Evolutionary conservation across 2,113 vertebrate genomes (phyloP).

Genomic region (Syngnathus scovelli): DNA sequence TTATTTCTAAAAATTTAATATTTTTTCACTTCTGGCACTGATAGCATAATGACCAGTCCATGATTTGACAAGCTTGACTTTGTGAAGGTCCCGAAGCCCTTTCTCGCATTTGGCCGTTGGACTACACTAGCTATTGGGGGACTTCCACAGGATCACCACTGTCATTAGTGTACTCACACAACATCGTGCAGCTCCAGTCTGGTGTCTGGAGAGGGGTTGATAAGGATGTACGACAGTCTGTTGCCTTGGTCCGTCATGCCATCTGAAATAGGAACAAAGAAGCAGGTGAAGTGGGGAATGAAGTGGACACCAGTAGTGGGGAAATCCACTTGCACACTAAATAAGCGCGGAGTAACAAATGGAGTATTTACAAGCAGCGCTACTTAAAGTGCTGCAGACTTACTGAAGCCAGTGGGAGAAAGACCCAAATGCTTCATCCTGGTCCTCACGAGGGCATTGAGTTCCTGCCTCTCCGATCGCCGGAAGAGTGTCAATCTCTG

Average conservation of each 20-base stretch:
- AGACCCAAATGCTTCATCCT: slow-evolving; percentile 79
- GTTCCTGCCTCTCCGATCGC: slow-evolving; percentile 78
- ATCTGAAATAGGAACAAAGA: slow-evolving; percentile 64
- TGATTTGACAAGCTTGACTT: neutral
- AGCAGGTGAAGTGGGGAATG: slow-evolving; percentile 39
- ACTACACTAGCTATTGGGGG: neutral
- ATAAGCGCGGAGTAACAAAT: neutral
- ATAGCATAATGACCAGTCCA: neutral
- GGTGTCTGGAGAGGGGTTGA: slow-evolving; percentile 78
- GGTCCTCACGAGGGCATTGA: slow-evolving; percentile 72
- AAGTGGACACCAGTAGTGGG: slow-evolving; percentile 25
- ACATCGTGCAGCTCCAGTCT: slow-evolving; percentile 78
- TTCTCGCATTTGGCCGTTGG: neutral
- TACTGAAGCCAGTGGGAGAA: slow-evolving; percentile 75
- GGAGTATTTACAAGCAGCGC: neutral
- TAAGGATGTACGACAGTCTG: slow-evolving; percentile 79
- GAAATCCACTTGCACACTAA: slow-evolving; percentile 28
- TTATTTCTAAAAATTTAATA: neutral
- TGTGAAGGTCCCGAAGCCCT: no score
- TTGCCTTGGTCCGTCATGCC: slow-evolving; percentile 79
- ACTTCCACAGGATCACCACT: neutral
- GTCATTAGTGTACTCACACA: slow-evolving; percentile 66
- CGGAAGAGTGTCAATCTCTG: slow-evolving; percentile 75
- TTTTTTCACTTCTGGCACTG: neutral
- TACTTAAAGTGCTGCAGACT: slow-evolving; percentile 28